A percentile compares a stretch with the other conserved stretches of the same genome.
phyloP scores from a whole-genome alignment of 2,888 invertebrate genomes.

The Chesias legatella region DNA sequence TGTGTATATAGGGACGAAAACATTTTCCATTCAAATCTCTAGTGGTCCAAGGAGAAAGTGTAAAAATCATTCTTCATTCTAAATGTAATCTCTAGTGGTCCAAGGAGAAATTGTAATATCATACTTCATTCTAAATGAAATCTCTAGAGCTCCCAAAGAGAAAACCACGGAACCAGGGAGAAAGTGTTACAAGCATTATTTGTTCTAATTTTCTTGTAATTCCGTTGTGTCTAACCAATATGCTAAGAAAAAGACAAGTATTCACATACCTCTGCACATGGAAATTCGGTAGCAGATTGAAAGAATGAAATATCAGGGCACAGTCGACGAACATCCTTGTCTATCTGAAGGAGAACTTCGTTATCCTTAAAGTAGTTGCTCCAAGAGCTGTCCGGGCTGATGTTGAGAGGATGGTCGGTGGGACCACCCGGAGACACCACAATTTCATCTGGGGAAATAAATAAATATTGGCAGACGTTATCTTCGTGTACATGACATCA shows the following conservation, averaged over 20 bases:
- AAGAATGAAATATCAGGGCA: slow-evolving; percentile 99
- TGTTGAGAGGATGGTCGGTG: slow-evolving; percentile 94
- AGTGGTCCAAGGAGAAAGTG: too few species aligned
- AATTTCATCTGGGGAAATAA: slow-evolving; percentile 86
- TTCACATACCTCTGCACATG: slow-evolving; percentile 84
- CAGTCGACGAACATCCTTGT: slow-evolving; percentile 96
- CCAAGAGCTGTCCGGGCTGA: slow-evolving; percentile 98
- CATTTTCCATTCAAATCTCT: too few species aligned
- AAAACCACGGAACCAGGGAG: too few species aligned
- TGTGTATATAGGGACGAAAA: too few species aligned
- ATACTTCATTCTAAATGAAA: too few species aligned
- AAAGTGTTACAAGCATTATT: too few species aligned
- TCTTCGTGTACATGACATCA: not conserved
- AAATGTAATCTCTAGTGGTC: too few species aligned
- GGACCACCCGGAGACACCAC: slow-evolving; percentile 90
- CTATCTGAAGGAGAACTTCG: slow-evolving; percentile 97
- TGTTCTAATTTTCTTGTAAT: too few species aligned
- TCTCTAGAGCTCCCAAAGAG: too few species aligned
- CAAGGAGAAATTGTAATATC: too few species aligned
- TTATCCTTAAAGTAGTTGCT: slow-evolving; percentile 97
- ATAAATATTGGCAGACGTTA: not conserved
- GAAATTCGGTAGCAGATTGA: slow-evolving; percentile 94
- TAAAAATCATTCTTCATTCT: too few species aligned
- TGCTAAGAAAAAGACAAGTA: not conserved
- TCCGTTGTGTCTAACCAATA: too few species aligned